Percentiles rank a stretch among this genome's conserved stretches.
These are phyloP conservation scores for Eurystomus gularis DNA, from an alignment of 2,113 vertebrate genomes.

Conservation along the genomic window DNA sequence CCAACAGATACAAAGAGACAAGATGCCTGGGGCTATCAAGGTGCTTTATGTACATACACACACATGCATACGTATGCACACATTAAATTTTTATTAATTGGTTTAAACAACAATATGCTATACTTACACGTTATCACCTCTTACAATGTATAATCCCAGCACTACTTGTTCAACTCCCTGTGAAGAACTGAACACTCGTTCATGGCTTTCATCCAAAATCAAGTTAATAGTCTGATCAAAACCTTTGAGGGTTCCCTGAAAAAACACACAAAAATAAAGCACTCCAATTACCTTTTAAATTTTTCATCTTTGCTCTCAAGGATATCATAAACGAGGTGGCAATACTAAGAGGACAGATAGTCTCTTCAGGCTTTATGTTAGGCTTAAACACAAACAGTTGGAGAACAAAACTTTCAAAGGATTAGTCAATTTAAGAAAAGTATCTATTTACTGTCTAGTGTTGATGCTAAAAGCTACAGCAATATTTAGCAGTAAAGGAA, in stretches of 20 bases:
- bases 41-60: accelerated
- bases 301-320: neutral
- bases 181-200: constrained; percentile 97
- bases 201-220: constrained; percentile 98
- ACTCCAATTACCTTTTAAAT: neutral
- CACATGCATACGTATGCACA: accelerated
- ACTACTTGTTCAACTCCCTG: constrained; percentile 99
- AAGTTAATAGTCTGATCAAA: constrained; percentile 99
- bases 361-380: neutral
- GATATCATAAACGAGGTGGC: neutral
- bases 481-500: neutral
- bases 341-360: neutral
- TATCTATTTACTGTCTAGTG: neutral
- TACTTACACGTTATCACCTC: constrained; percentile 98
- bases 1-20: neutral
- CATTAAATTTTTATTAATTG: neutral
- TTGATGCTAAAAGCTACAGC: neutral
- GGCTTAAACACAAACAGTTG: neutral
- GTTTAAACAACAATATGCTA: neutral
- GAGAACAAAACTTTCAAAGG: neutral
- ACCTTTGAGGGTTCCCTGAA: constrained; percentile 94
- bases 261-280: neutral
- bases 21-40: neutral
- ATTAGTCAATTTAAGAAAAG: neutral
- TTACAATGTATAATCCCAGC: constrained; percentile 94